Conservation (phyloP, 2,888 invertebrate genomes). For the Euplagia quadripunctaria region DNA sequence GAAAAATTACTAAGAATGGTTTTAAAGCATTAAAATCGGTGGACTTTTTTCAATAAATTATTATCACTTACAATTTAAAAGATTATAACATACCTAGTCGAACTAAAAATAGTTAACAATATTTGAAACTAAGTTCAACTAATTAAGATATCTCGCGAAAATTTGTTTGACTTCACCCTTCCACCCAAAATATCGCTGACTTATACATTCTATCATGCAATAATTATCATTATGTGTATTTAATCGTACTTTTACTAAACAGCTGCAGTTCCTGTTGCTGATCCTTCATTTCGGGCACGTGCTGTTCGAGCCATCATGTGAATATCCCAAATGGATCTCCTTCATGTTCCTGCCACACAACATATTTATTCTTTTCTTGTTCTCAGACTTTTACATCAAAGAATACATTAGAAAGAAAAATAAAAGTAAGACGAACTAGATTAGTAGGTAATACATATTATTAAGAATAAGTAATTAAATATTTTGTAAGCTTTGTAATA, state of each 20-base stretch:
- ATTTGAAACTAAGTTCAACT: too few relatives aligned
- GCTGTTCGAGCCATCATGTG: slow-evolving; percentile 87
- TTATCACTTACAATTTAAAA: too few relatives aligned
- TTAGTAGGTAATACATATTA: slow-evolving; percentile 31
- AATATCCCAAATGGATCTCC: slow-evolving; percentile 88
- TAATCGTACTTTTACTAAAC: slow-evolving; percentile 43
- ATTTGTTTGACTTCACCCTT: too few relatives aligned
- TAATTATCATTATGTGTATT: not conserved
- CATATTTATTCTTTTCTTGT: slow-evolving; percentile 89
- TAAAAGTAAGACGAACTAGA: slow-evolving; percentile 62
- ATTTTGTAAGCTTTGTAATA: slow-evolving; percentile 12
- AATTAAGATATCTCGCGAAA: too few relatives aligned
- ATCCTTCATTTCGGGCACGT: slow-evolving; percentile 88
- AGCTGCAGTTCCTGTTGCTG: slow-evolving; percentile 90
- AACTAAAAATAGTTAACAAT: too few relatives aligned
- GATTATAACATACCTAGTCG: too few relatives aligned
- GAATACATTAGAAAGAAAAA: slow-evolving; percentile 87
- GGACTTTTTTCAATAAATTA: too few relatives aligned
- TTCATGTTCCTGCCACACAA: slow-evolving; percentile 89
- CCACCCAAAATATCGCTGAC: too few relatives aligned
- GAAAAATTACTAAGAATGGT: too few relatives aligned
- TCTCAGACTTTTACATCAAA: slow-evolving; percentile 90
- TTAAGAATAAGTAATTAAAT: slow-evolving; percentile 3
- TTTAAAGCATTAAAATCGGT: too few relatives aligned
- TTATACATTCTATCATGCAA: too few relatives aligned